Conservation (phyloP, 2,797 vertebrate species). For the Rousettus madagascariensis region DNA sequence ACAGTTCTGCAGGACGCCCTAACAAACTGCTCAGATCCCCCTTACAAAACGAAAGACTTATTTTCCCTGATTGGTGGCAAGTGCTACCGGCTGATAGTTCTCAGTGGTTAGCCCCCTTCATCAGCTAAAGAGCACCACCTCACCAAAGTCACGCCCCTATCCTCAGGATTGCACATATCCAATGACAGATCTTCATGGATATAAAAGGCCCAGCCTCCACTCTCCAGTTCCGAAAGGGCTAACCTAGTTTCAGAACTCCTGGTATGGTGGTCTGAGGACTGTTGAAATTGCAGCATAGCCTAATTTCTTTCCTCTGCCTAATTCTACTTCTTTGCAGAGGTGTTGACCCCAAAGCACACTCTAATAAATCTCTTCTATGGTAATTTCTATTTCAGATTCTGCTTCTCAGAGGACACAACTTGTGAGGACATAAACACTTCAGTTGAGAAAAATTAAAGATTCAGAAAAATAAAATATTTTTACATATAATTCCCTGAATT, state of each 20-base stretch:
- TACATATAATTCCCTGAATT: neutral
- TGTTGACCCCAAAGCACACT: neutral
- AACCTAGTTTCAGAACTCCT: neutral
- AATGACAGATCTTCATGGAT: neutral
- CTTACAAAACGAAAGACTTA: neutral
- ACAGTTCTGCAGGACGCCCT: neutral
- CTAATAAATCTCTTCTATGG: neutral
- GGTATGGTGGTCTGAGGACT: neutral
- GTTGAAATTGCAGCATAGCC: neutral
- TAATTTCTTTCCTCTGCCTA: neutral
- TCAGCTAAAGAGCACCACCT: neutral
- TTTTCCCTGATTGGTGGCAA: neutral
- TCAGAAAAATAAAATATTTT: conserved; percentile 15
- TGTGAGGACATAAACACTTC: neutral
- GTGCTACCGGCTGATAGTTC: neutral
- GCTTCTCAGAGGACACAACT: neutral
- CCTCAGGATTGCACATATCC: neutral
- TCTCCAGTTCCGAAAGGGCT: neutral
- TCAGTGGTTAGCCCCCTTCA: neutral
- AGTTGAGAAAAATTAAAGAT: conserved; percentile 42
- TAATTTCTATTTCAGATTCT: neutral
- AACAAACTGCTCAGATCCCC: neutral
- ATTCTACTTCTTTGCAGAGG: neutral
- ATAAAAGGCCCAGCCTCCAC: neutral
- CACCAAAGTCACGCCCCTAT: neutral